These are phyloP conservation scores for Zaprionus ornatus DNA, from an alignment of 1,140 invertebrate species.

Conservation along the genomic window DNA sequence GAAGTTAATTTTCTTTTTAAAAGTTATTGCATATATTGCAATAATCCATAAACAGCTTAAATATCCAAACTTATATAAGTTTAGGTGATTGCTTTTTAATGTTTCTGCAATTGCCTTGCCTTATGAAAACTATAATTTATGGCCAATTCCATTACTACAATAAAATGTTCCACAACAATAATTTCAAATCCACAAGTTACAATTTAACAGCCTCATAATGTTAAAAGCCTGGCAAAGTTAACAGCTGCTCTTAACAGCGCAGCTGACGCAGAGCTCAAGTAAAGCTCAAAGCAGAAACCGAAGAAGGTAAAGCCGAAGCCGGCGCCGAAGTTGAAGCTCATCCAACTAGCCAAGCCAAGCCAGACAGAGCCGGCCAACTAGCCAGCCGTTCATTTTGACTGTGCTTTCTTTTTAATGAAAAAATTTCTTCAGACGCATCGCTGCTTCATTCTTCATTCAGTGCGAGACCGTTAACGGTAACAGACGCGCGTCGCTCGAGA, in stretches of 20 bases:
- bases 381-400: constrained; percentile 37
- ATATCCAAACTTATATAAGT: background rate
- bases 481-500: constrained; percentile 63
- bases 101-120: background rate
- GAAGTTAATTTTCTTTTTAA: background rate
- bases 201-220: constrained; percentile 9
- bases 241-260: constrained; percentile 14
- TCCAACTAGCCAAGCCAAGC: constrained; percentile 7
- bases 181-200: background rate
- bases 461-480: constrained; percentile 70
- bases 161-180: background rate
- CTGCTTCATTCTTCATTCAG: constrained; percentile 82
- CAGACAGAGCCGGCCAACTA: constrained; percentile 34
- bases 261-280: background rate
- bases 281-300: background rate
- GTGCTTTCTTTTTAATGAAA: constrained; percentile 82
- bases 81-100: background rate
- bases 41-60: background rate
- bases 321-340: background rate
- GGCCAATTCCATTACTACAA: background rate
- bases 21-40: background rate
- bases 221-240: constrained; percentile 9
- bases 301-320: background rate
- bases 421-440: constrained; percentile 79
- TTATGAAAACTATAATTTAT: background rate